Evolutionary conservation across 2,113 vertebrate species (phyloP), one percentile per base, ranked within the genome.

Genomic region (Empidonax traillii): DNA sequence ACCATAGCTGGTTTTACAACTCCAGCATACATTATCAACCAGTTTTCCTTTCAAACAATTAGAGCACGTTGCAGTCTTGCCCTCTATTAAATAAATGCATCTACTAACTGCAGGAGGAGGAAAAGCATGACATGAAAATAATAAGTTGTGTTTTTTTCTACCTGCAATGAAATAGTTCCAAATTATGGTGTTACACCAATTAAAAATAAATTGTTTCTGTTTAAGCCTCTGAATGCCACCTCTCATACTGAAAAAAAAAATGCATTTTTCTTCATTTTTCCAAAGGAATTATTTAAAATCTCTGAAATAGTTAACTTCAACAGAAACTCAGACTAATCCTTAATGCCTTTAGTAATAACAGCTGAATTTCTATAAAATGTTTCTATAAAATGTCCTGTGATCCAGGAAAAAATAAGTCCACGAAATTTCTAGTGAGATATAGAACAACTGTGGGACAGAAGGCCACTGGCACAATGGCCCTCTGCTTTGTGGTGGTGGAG

Each of bases 401-500:
- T 94, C 51, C 52, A 93, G 51, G 27, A 55, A 58, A 76, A 52
- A 78, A 43, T 6, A 58, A 31, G 9, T 8, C 7, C 51, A 33
- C 33, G 31, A 56, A 21, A 21, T 35, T 80, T 63, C n/a, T 79
- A 39, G 18, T 53, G 61, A 53, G 74, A 69, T 12, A 44, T 14
- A 61, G 41, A 65, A 37, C 0, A 1, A 28, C 51, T 59, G 17
- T 21, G 27, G 51, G 27, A 18, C 0, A 17, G 79, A 73, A 61
- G 12, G 25, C n/a, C 62, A 20, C 66, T 31, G 27, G 33, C 31
- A 85, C 12, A 43, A 30, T 12, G 12, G 5, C 8, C 31, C 22
- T 72, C 18, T 79, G 73, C 37, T 28, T 27, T n/a, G 7, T 0
- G 0, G 0, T 28, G 27, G 30, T 58, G 44, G 24, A 61, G 24